phyloP scores from a whole-genome alignment of 1,140 invertebrate genomes.

The Drosophila truncata region DNA sequence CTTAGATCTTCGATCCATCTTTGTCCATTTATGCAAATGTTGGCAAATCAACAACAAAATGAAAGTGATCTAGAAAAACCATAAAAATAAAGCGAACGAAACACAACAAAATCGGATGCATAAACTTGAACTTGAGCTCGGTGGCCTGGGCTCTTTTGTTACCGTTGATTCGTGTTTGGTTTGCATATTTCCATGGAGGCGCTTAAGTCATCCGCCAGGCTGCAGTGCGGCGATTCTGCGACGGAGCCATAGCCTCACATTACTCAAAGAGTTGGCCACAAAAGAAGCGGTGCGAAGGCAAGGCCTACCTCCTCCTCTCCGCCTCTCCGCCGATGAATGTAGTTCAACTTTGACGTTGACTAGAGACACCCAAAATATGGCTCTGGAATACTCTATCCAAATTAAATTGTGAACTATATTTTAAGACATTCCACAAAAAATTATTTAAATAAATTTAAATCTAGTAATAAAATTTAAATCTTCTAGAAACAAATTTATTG shows the following conservation, averaged over 20 bases:
- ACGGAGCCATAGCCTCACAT: slow-evolving; percentile 16
- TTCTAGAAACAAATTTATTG: not conserved
- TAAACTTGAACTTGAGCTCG: slow-evolving; percentile 62
- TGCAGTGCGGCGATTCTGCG: slow-evolving; percentile 39
- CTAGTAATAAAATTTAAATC: too few species aligned
- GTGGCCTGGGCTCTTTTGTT: slow-evolving; percentile 43
- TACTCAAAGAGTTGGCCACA: slow-evolving; percentile 47
- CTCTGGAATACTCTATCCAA: slow-evolving; percentile 2
- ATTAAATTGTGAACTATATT: not conserved
- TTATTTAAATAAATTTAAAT: too few species aligned
- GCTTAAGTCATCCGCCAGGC: slow-evolving; percentile 43
- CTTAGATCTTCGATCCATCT: slow-evolving; percentile 26
- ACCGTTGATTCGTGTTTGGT: slow-evolving; percentile 38
- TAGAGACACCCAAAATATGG: not conserved
- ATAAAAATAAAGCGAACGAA: slow-evolving; percentile 36
- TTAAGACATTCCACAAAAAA: too few species aligned
- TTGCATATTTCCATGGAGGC: slow-evolving; percentile 47
- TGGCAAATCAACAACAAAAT: slow-evolving; percentile 54
- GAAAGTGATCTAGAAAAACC: slow-evolving; percentile 62
- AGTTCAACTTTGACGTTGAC: slow-evolving; percentile 54
- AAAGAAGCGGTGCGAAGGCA: slow-evolving; percentile 52
- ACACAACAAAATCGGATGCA: slow-evolving; percentile 29
- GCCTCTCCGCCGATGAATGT: slow-evolving; percentile 37
- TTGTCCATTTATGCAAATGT: slow-evolving; percentile 28
- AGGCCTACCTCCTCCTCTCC: slow-evolving; percentile 31